Conservation (phyloP, 2,797 vertebrate genomes). For the Brotula barbata region DNA sequence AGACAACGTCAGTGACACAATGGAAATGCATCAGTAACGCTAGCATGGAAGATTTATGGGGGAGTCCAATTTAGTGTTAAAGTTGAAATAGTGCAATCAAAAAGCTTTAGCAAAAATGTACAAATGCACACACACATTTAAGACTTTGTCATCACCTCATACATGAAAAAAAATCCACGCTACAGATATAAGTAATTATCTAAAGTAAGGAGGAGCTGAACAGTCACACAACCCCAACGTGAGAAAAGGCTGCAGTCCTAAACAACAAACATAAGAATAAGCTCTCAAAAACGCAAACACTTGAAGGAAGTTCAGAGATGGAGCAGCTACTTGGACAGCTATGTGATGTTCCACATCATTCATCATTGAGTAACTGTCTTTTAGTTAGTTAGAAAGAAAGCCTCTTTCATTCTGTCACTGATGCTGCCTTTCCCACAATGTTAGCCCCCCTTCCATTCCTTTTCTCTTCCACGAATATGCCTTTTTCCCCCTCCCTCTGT, state of each 20-base stretch:
- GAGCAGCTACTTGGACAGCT: constrained; percentile 21
- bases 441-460: constrained; percentile 23
- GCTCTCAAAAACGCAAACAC: constrained; percentile 18
- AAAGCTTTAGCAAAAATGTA: constrained; percentile 15
- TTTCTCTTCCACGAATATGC: constrained; percentile 26
- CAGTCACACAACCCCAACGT: constrained; percentile 17
- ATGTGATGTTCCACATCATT: no score
- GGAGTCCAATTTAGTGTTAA: constrained; percentile 22
- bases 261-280: constrained; percentile 22
- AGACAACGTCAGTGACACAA: no score
- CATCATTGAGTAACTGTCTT: no score
- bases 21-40: constrained; percentile 38
- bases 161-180: no score
- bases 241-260: constrained; percentile 27
- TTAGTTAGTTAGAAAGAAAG: no score
- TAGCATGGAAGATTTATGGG: constrained; percentile 51
- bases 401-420: constrained; percentile 45
- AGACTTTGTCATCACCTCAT: no score
- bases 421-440: constrained; percentile 46
- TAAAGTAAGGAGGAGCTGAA: constrained; percentile 18
- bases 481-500: constrained; percentile 62
- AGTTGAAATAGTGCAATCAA: constrained; percentile 1
- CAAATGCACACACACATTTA: constrained; percentile 5
- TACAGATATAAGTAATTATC: neutral
- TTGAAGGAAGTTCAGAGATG: constrained; percentile 19